Evolutionary conservation across 2,797 vertebrate species (phyloP), one percentile per base, ranked within the genome.

Genomic region (Pipistrellus nathusii): DNA sequence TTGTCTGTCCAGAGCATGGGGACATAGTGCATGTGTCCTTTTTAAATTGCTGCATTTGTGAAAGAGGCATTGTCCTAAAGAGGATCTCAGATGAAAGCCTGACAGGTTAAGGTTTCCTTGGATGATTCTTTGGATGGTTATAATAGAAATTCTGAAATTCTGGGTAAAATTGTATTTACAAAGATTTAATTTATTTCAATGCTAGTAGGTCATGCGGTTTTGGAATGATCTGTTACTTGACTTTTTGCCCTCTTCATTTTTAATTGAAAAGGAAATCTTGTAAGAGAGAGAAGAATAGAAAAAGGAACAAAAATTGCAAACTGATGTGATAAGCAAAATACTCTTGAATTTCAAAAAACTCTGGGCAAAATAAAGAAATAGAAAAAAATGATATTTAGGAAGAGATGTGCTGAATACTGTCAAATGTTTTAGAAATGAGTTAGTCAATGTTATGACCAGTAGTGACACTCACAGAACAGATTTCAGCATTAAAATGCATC

Each of bases 391-490:
- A 44, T 80, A 72, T 85, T 77, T 38, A 91, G 25, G 6, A 86
- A 77, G 27, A 85, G 51, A 83, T 68, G 17, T 30, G 8, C 7
- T 75, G 35, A 89, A 59, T 53, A 27, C 35, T 88, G 73, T 85
- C 91, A 91, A 55, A 91, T 88, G 85, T 91, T 92, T 86, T 69
- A 90, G n/a, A 25, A 90, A 93, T 46, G 59, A 82, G 20, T 14
- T 48, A 88, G 48, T 85, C 59, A 81, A 12, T 66, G 14, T 80
- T 78, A 38, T 83, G 53, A 82, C 68, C 86, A 62, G 4, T 41
- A 27, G 23, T 77, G 82, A 91, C 53, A 89, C 32, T 27, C 57
- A 32, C 0, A 64, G 46, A 83, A 73, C 35, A 57, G 41, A 85
- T 41, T 92, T 73, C 44, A 85, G 35, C 35, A 80, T 78, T 77